Percentiles rank a stretch among this genome's conserved stretches.
These are phyloP conservation scores for Eumaeus atala DNA, from an alignment of 1,140 invertebrate species.

Conservation along the genomic window DNA sequence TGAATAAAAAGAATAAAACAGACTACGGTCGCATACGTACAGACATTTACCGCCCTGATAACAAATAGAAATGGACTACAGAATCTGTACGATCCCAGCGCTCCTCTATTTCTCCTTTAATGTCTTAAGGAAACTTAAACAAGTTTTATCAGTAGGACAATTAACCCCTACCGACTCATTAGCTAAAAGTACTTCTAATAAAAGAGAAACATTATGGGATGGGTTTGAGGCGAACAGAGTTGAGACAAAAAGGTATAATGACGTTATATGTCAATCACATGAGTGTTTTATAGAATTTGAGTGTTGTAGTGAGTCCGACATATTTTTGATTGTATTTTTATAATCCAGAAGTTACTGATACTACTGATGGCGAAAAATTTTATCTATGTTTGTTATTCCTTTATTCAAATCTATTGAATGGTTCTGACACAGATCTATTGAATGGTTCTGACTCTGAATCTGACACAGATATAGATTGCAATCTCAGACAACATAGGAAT, in stretches of 20 bases:
- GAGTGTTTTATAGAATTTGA: no score
- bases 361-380: no score
- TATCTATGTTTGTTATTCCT: no score
- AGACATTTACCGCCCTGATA: conserved; percentile 56
- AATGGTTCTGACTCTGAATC: no score
- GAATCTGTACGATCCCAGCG: conserved; percentile 43
- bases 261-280: conserved; percentile 6
- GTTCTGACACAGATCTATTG: no score
- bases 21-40: conserved; percentile 45
- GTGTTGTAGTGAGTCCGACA: no score
- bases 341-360: no score
- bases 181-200: conserved; percentile 41
- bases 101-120: conserved; percentile 48
- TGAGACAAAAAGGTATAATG: neutral
- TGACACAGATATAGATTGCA: no score
- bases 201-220: conserved; percentile 18
- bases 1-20: conserved; percentile 30
- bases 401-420: no score
- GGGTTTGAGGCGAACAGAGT: conserved; percentile 15
- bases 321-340: no score
- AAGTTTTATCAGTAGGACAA: conserved; percentile 45
- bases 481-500: no score
- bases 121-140: conserved; percentile 51
- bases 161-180: conserved; percentile 40
- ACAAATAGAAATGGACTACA: conserved; percentile 63